Conservation (phyloP, 2,888 invertebrate genomes). For the Bombylius major region DNA sequence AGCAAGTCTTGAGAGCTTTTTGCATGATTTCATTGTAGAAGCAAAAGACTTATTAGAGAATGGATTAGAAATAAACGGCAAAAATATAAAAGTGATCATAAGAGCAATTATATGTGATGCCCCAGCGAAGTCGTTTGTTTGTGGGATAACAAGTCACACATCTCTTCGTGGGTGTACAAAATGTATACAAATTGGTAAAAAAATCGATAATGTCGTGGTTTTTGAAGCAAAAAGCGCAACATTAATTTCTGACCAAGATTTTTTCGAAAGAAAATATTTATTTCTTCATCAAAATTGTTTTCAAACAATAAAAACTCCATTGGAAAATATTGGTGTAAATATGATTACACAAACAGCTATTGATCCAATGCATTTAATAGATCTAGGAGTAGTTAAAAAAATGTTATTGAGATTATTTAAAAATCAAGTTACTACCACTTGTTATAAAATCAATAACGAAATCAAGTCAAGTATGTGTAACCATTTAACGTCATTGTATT, state of each 20-base stretch:
- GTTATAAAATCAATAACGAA: too few relatives aligned
- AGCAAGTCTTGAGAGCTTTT: neutral
- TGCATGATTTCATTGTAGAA: conserved; percentile 1
- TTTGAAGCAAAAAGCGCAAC: neutral
- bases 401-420: too few relatives aligned
- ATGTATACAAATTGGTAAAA: too few relatives aligned
- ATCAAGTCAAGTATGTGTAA: too few relatives aligned
- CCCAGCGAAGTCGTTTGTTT: neutral
- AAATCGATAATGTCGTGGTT: neutral
- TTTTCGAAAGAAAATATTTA: neutral
- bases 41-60: neutral
- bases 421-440: too few relatives aligned
- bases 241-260: neutral
- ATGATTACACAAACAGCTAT: neutral
- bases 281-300: neutral
- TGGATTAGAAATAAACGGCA: neutral
- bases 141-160: neutral
- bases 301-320: neutral
- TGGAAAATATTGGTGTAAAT: neutral
- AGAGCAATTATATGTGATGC: neutral
- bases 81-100: neutral
- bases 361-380: conserved; percentile 3
- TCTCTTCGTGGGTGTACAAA: too few relatives aligned
- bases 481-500: too few relatives aligned
- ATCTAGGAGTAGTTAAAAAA: neutral